phyloP scores from a whole-genome alignment of 2,797 vertebrate genomes.

The Catharus ustulatus region DNA sequence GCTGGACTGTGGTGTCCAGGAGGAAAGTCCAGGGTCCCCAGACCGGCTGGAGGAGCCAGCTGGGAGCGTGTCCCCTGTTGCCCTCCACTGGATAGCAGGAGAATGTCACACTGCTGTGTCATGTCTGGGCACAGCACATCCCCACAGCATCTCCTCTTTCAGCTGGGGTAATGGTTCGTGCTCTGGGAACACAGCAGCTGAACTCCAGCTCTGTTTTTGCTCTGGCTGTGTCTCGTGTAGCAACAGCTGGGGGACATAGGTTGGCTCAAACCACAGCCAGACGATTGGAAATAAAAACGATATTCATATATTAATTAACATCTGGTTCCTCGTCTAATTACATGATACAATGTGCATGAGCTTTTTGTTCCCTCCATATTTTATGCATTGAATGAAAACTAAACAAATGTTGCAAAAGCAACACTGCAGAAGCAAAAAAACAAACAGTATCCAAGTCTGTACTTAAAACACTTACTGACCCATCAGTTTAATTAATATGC shows the following conservation, averaged over 20 bases:
- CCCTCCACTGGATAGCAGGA: slow-evolving; percentile 45
- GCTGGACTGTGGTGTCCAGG: background rate
- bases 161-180: background rate
- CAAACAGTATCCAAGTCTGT: slow-evolving; percentile 12
- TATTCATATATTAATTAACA: slow-evolving; percentile 69
- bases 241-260: slow-evolving; percentile 55
- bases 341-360: slow-evolving; percentile 36
- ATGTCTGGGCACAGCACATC: slow-evolving; percentile 18
- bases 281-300: slow-evolving; percentile 52
- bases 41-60: background rate
- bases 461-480: background rate
- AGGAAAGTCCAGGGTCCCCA: background rate
- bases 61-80: background rate
- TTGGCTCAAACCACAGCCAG: slow-evolving; percentile 66
- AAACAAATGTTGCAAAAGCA: slow-evolving; percentile 61
- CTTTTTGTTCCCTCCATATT: slow-evolving; percentile 56
- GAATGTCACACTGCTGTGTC: slow-evolving; percentile 19
- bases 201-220: slow-evolving; percentile 35
- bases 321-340: slow-evolving; percentile 46
- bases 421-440: slow-evolving; percentile 2
- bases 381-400: slow-evolving; percentile 61
- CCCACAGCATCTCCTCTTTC: slow-evolving; percentile 27
- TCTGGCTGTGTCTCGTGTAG: slow-evolving; percentile 10
- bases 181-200: slow-evolving; percentile 32
- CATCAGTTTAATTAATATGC: slow-evolving; percentile 31